Evolutionary conservation across 2,113 vertebrate genomes (phyloP), one percentile per base, ranked within the genome.

Genomic region (Struthidea cinerea): DNA sequence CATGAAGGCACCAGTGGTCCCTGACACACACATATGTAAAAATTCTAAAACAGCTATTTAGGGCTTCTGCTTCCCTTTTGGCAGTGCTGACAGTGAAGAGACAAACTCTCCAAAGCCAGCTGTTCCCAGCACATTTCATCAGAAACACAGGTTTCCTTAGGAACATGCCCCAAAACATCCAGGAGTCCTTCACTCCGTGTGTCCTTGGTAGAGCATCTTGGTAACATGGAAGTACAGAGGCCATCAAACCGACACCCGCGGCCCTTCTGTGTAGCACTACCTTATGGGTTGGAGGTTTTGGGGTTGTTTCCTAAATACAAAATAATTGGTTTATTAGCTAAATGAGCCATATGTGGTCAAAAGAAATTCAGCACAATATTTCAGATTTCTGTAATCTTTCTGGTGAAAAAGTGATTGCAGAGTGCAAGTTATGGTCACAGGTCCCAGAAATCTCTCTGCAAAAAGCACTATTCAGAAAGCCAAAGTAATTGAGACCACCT

Each of bases 71-170:
- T 80, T 52, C 37, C 28, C 17, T 79, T 88, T 93, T 68, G n/a
- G 30, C 1, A 8, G 17, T 5, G 15, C 39, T 75, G 52, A 17
- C 52, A 78, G 26, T 3, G 4, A 60, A 73, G 56, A 93, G 28
- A 60, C 24, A 78, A 81, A 44, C 27, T 50, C 11, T 76, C 26
- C 32, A 61, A 85, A 86, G 59, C 57, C 35, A 84, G 56, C 11
- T 7, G 1, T 84, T 90, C 41, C 57, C 78, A 87, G 39, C 12
- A 56, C 23, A 35, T 87, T 89, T 78, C 41, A 74, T 86, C 61
- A 82, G 80, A 90, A 81, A 18, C 39, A 76, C 4, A 63, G 24
- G 50, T 91, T 93, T 82, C 91, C 87, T 89, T 87, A 68, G 84
- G 61, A 95, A 91, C 63, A 1, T 13, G 5, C 42, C 50, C 53